Base-by-base conservation (phyloP, 1,140 invertebrate species). In the Lepidurus arcticus region DNA sequence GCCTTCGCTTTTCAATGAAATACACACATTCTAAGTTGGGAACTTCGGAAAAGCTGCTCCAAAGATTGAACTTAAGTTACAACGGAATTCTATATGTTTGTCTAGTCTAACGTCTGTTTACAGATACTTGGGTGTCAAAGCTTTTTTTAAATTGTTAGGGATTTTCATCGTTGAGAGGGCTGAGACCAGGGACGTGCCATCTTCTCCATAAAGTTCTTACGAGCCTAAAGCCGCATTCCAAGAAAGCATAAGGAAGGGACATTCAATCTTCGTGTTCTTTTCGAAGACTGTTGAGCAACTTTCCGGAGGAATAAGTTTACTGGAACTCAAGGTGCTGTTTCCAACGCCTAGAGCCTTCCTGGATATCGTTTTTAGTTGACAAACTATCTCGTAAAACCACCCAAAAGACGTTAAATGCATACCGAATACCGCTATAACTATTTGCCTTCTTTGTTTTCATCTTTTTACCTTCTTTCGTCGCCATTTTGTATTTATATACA, bases 181-280 rank as follows among this genome's bases (percentile, higher is more conserved):
- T 65, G 34, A 34, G 34, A 34, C 34, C 53, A 9, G 21, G 21
- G 21, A 65, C 53, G 53, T 65, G 53, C 53, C 53, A 65, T 21
- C 13, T 47, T 16, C 16, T 65, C 53, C n/a, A 65, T 65, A 65
- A 65, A 65, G 53, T 65, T 65, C 53, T 65, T 65, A 65, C 53
- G 53, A 65, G 53, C 53, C 53, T 65, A n/a, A 65, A 65, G 53
- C 53, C 53, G n/a, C 21, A 65, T 65, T 65, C 53, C 16, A 13
- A 65, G n/a, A 65, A 65, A n/a, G 21, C 53, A 65, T 65, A 65
- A 65, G 21, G 53, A 65, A 65, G 53, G 21, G 53, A 21, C 53
- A 65, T 65, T 65, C 53, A 21, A 65, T 65, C 53, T 65, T 65
- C 53, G n/a, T 65, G 53, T 65, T 65, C 53, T 65, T 65, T 65